phyloP scores from a whole-genome alignment of 2,113 vertebrate genomes.

The Anolis carolinensis region DNA sequence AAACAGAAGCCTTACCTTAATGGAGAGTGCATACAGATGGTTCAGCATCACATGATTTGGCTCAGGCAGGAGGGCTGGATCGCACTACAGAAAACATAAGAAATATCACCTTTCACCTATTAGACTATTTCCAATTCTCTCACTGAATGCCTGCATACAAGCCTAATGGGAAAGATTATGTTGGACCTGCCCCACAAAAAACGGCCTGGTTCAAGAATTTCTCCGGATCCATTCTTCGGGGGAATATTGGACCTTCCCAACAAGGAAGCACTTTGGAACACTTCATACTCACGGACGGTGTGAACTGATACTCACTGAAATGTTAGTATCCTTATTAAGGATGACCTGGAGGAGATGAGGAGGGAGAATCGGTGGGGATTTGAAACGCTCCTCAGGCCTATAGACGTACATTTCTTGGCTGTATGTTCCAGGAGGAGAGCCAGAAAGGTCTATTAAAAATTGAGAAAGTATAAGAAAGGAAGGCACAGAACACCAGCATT shows the following conservation, averaged over 20 bases:
- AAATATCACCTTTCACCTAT: conserved; percentile 4
- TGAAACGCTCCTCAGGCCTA: conserved; percentile 92
- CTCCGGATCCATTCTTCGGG: too few species aligned
- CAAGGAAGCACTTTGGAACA: neutral
- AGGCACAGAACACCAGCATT: neutral
- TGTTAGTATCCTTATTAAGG: conserved; percentile 97
- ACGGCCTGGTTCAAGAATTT: neutral
- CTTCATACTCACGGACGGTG: too few species aligned
- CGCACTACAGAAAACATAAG: conserved; percentile 82
- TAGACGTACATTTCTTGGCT: conserved; percentile 91
- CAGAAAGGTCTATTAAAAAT: conserved; percentile 87
- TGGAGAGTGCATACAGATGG: conserved; percentile 95
- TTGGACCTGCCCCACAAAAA: neutral
- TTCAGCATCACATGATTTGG: conserved; percentile 99
- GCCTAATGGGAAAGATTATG: neutral
- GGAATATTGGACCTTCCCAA: neutral
- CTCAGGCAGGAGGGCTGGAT: conserved; percentile 93
- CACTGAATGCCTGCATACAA: neutral
- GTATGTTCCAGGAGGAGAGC: conserved; percentile 94
- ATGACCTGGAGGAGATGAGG: conserved; percentile 99
- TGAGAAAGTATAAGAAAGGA: conserved; percentile 26
- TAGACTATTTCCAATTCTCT: neutral
- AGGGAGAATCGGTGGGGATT: conserved; percentile 93
- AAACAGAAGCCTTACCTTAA: conserved; percentile 84
- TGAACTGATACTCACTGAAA: conserved; percentile 85